A percentile compares a stretch with the other conserved stretches of the same genome.
Evolutionary conservation across 2,113 vertebrate species (phyloP).

Genomic region (Callocephalon fimbriatum): DNA sequence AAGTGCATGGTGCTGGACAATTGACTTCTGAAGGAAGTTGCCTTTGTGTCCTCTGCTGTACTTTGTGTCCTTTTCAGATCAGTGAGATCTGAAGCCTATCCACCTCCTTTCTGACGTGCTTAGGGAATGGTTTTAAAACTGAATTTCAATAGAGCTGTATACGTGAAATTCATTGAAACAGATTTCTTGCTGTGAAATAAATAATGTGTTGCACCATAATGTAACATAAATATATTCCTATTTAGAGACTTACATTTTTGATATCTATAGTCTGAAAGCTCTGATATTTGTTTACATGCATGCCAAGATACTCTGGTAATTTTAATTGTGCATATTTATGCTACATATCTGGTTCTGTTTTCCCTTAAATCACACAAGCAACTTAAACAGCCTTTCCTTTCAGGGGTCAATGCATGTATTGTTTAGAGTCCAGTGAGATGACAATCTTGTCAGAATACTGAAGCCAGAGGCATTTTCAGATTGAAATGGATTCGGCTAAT

Average conservation of each 20-base stretch:
- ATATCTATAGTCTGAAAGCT: neutral
- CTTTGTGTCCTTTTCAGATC: neutral
- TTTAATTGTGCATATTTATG: neutral
- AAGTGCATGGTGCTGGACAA: neutral
- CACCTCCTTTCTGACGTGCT: accelerated
- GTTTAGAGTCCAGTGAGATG: neutral
- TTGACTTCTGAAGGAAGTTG: neutral
- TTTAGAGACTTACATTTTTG: neutral
- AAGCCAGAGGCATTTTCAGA: slow-evolving; percentile 32
- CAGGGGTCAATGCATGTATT: neutral
- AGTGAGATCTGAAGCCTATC: neutral
- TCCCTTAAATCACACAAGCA: neutral
- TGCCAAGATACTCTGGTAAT: neutral
- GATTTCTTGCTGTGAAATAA: neutral
- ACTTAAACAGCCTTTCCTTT: neutral
- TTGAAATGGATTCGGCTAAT: slow-evolving; percentile 49
- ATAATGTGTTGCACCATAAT: neutral
- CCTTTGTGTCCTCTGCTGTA: neutral
- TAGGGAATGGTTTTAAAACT: neutral
- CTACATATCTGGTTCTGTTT: neutral
- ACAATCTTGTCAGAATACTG: slow-evolving; percentile 12
- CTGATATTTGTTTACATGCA: neutral
- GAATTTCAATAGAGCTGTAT: neutral
- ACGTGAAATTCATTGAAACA: neutral
- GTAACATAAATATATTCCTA: neutral